These are phyloP conservation scores for Panthera leo DNA, from an alignment of 2,113 vertebrate species.

Conservation along the genomic window DNA sequence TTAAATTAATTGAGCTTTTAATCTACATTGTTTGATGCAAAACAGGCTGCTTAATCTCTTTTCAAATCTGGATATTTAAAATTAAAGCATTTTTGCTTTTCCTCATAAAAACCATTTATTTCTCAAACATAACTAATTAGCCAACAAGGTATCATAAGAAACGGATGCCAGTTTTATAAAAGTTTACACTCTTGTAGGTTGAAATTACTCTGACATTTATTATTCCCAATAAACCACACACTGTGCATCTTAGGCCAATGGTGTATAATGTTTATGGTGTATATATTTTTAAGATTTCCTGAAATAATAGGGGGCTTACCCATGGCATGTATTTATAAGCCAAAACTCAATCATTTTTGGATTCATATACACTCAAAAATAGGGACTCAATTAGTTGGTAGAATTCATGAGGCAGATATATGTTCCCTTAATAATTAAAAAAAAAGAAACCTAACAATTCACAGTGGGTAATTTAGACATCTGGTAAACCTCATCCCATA, in stretches of 20 bases:
- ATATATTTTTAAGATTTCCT: slow-evolving; percentile 50
- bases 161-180: slow-evolving; percentile 62
- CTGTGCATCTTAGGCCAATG: neutral
- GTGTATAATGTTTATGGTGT: neutral
- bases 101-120: slow-evolving; percentile 67
- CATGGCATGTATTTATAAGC: slow-evolving; percentile 41
- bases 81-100: slow-evolving; percentile 64
- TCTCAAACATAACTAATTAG: slow-evolving; percentile 74
- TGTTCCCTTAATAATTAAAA: neutral
- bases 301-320: neutral
- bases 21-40: slow-evolving; percentile 69
- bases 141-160: slow-evolving; percentile 64
- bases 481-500: slow-evolving; percentile 65
- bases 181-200: slow-evolving; percentile 29
- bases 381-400: neutral
- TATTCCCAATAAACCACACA: neutral
- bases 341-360: slow-evolving; percentile 40
- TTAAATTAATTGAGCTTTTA: slow-evolving; percentile 77
- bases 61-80: slow-evolving; percentile 60
- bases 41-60: slow-evolving; percentile 63
- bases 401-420: slow-evolving; percentile 21
- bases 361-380: neutral
- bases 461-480: slow-evolving; percentile 72
- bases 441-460: slow-evolving; percentile 42
- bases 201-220: slow-evolving; percentile 59